These are phyloP conservation scores for Hozukius guyotensis DNA, from an alignment of 2,797 vertebrate genomes.

Conservation along the genomic window DNA sequence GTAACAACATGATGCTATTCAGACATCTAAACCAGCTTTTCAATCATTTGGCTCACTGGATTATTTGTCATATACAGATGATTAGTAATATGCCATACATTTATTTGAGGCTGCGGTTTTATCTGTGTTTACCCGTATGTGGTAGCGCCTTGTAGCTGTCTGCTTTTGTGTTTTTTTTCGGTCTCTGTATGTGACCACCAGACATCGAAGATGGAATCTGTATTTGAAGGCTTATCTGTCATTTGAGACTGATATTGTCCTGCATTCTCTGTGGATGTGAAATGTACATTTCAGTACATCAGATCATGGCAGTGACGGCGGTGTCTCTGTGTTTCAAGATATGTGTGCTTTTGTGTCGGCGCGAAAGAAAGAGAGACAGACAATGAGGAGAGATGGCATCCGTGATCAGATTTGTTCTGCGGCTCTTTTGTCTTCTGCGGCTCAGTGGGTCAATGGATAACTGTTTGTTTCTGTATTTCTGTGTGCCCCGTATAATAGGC, in stretches of 20 bases:
- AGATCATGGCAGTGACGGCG: constrained; percentile 35
- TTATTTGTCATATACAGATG: constrained; percentile 23
- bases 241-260: constrained; percentile 48
- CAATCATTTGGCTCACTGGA: not conserved
- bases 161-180: constrained; percentile 27
- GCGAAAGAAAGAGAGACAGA: constrained; percentile 27
- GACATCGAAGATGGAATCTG: constrained; percentile 42
- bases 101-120: constrained; percentile 25
- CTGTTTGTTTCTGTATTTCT: constrained; percentile 20
- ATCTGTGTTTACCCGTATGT: constrained; percentile 33
- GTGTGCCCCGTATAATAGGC: constrained; percentile 4
- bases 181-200: constrained; percentile 14
- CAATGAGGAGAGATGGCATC: constrained; percentile 51
- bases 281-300: constrained; percentile 61
- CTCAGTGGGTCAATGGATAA: constrained; percentile 44
- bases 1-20: not conserved
- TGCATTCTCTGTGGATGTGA: constrained; percentile 43
- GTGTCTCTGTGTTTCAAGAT: constrained; percentile 38
- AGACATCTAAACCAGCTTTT: constrained; percentile 8
- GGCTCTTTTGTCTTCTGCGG: constrained; percentile 39
- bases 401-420: constrained; percentile 53
- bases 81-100: constrained; percentile 34
- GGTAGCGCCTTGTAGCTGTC: constrained; percentile 39
- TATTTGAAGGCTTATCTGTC: constrained; percentile 56
- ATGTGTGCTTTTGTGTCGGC: constrained; percentile 31